phyloP scores from a whole-genome alignment of 2,888 invertebrate species.

The Cecidostiba fungosa region DNA sequence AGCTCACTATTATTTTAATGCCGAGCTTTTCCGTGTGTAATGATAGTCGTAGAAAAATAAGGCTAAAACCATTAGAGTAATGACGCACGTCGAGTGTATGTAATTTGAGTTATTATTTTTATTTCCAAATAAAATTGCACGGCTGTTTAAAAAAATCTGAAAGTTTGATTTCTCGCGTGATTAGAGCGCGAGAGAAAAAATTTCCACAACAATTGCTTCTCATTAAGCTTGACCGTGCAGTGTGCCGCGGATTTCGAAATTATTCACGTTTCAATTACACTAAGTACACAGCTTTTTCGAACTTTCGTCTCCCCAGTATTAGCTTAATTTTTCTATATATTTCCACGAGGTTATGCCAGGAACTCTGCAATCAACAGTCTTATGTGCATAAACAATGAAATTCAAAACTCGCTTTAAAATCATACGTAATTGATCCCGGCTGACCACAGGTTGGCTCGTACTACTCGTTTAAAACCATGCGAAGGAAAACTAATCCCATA shows the following conservation, averaged over 20 bases:
- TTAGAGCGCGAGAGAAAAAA: neutral
- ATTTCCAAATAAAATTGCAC: neutral
- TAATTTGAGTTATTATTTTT: neutral
- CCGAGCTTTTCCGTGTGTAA: neutral
- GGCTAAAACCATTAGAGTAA: neutral
- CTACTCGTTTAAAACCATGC: neutral
- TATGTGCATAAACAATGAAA: neutral
- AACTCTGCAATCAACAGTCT: neutral
- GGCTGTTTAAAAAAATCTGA: neutral
- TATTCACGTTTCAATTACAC: conserved; percentile 17
- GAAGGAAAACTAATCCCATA: neutral
- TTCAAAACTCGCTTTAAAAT: neutral
- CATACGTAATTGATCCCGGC: neutral
- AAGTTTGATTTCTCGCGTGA: neutral
- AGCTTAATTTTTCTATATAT: neutral
- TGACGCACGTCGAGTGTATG: neutral
- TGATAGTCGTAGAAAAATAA: neutral
- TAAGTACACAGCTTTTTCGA: neutral
- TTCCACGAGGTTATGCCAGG: neutral
- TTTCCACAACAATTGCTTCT: neutral
- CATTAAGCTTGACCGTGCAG: neutral
- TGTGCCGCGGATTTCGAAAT: neutral
- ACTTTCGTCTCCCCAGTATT: neutral
- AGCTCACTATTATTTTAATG: neutral
- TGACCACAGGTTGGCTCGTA: neutral